Percentiles rank a stretch among this genome's conserved stretches.
Evolutionary conservation across 2,113 vertebrate species (phyloP).

Genomic region (Lathamus discolor): DNA sequence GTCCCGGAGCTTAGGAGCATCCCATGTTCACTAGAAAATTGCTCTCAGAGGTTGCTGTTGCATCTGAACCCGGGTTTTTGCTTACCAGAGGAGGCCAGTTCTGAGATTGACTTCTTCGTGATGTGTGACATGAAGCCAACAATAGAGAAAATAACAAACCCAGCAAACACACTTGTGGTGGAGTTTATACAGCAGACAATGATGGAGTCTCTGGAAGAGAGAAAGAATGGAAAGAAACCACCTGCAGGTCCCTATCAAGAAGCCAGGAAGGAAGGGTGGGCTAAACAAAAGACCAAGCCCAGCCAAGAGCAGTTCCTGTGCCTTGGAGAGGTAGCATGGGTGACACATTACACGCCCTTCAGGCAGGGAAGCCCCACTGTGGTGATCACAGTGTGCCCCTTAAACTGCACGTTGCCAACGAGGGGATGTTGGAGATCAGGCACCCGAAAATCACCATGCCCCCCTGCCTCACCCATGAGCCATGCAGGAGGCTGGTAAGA

Average conservation of each 20-base stretch:
- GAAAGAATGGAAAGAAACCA: background rate
- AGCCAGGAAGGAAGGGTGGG: background rate
- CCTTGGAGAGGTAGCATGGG: background rate
- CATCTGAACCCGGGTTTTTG: background rate
- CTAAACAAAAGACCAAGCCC: background rate
- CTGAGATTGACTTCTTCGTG: conserved; percentile 86
- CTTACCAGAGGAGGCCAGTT: conserved; percentile 88
- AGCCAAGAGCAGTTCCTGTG: accelerated
- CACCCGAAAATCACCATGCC: background rate
- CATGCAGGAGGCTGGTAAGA: background rate
- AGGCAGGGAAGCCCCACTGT: background rate
- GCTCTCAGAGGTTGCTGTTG: background rate
- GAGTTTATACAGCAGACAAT: conserved; percentile 91
- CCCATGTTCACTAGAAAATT: background rate
- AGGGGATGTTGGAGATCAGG: background rate
- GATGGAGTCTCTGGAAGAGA: conserved; percentile 82
- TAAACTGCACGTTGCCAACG: background rate
- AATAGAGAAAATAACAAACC: conserved; percentile 92
- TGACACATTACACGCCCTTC: background rate
- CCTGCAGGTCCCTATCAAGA: background rate
- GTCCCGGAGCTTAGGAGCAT: background rate
- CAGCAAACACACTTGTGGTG: conserved; percentile 88
- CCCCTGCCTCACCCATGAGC: accelerated
- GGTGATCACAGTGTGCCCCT: accelerated
- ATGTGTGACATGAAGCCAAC: conserved; percentile 92